Base-by-base conservation (phyloP, 2,888 invertebrate genomes). In the Drosophila melanosoma region DNA sequence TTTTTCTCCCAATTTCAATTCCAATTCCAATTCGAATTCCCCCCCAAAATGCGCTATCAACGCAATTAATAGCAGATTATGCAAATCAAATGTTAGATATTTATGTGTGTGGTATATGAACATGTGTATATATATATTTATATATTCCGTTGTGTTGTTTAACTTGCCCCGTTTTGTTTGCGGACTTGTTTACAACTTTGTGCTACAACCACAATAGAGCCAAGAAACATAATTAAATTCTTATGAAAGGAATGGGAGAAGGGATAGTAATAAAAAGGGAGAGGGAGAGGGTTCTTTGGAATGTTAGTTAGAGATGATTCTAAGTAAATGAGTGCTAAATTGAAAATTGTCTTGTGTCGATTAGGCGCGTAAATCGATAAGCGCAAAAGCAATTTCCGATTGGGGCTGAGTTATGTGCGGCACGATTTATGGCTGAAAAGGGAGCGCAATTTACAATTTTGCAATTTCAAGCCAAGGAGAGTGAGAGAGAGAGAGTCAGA, bases 21-120 rank as follows among this genome's bases (percentile, higher is more conserved):
- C 15, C 1, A 45, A 45, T 45, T 38, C 38, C 8, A 38, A 38
- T 38, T 38, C 38, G 8, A 38, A 45, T 45, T 23, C 45, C 45
- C 77, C 77, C 29, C 29, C 5, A 29, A 29, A 76, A 76, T 82
- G 77, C 76, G 83, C 83, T 88, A 85, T 82, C 76, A 68, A 62
- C 89, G 82, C 90, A 91, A 91, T 91, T 91, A 90, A 90, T 87
- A 91, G 89, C 77, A 87, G 90, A 89, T 90, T 90, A 90, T 90
- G 90, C 87, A 90, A 91, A 90, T 90, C 74, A 87, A 76, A 76
- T 56, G 59, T 42, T 42, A 71, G 66, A 82, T 75, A 80, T 40
- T 26, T 71, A 78, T 71, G 78, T 74, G 67, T 61, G 52, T 60
- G 42, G 54, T 49, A 70, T 62, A 81, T 70, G 74, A 74, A 76